Conservation (phyloP, 2,888 invertebrate genomes). For the Phorcus lineatus region DNA sequence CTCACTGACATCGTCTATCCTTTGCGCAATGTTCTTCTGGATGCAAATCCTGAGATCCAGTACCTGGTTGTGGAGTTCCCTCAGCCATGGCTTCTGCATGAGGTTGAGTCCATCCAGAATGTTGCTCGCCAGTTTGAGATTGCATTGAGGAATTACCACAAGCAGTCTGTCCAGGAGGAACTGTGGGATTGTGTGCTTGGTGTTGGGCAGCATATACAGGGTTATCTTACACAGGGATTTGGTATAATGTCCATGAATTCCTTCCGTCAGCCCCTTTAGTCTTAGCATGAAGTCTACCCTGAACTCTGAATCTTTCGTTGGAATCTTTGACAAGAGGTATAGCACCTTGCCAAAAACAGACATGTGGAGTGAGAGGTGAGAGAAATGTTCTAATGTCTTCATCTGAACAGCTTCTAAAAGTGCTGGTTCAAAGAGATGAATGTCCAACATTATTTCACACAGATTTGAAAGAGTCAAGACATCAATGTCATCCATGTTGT, state of each 20-base stretch:
- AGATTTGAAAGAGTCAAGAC: slow-evolving; percentile 48
- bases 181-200: slow-evolving; percentile 33
- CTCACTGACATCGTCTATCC: slow-evolving; percentile 12
- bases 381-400: slow-evolving; percentile 38
- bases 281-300: slow-evolving; percentile 33
- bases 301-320: slow-evolving; percentile 34
- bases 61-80: slow-evolving; percentile 38
- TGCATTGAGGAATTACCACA: slow-evolving; percentile 38
- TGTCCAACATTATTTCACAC: slow-evolving; percentile 40
- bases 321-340: slow-evolving; percentile 37
- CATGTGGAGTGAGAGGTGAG: slow-evolving; percentile 39
- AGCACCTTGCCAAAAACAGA: slow-evolving; percentile 46
- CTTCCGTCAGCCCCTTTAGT: slow-evolving; percentile 34
- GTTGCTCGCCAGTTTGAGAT: slow-evolving; percentile 25
- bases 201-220: slow-evolving; percentile 36
- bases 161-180: slow-evolving; percentile 35
- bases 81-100: slow-evolving; percentile 36
- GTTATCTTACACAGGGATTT: slow-evolving; percentile 35
- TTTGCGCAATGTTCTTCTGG: slow-evolving; percentile 20
- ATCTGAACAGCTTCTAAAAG: slow-evolving; percentile 38
- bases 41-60: slow-evolving; percentile 27
- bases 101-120: slow-evolving; percentile 39
- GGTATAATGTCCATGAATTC: slow-evolving; percentile 33
- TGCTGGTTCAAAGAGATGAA: slow-evolving; percentile 36
- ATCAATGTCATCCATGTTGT: slow-evolving; percentile 41